Evolutionary conservation across 2,797 vertebrate species (phyloP), one percentile per base, ranked within the genome.

Genomic region (Betta splendens): DNA sequence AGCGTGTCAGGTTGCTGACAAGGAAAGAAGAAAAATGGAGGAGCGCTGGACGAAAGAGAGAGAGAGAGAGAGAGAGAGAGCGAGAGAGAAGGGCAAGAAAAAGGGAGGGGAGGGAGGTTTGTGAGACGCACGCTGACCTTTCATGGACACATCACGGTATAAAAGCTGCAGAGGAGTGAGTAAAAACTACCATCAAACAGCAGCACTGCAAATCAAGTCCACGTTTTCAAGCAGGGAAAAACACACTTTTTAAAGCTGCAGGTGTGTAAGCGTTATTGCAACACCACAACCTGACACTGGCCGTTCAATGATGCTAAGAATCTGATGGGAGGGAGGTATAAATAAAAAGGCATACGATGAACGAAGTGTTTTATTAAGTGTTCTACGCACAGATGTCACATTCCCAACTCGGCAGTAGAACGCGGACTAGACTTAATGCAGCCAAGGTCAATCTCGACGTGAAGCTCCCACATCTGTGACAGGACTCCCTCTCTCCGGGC

Each of bases 1-100:
- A 75, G 15, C 21, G 11, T 69, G 49, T 49, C 52, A 28, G 40
- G 43, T 46, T 45, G 52, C 55, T 18, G 54, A 55, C n/a, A 9
- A 39, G 64, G 25, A 31, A 21, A 26, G 23, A 35, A 20, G 33
- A 64, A n/a, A 18, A n/a, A 70, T 9, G 9, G 12, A 42, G 37
- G 26, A 51, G 38, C 9, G 23, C 9, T 13, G n/a, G 22, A 25
- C 25, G 22, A 54, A 36, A 32, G 32, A 18, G 7, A 15, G 6
- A n/a, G n/a, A n/a, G n/a, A n/a, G n/a, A n/a, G n/a, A n/a, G n/a
- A n/a, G n/a, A n/a, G n/a, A n/a, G n/a, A n/a, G n/a, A n/a, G n/a
- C n/a, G n/a, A n/a, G n/a, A n/a, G n/a, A n/a, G n/a, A n/a, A n/a
- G n/a, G n/a, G n/a, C n/a, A n/a, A n/a, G n/a, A n/a, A n/a, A 18